phyloP scores from a whole-genome alignment of 2,797 vertebrate species.

The Holocentrus rufus region DNA sequence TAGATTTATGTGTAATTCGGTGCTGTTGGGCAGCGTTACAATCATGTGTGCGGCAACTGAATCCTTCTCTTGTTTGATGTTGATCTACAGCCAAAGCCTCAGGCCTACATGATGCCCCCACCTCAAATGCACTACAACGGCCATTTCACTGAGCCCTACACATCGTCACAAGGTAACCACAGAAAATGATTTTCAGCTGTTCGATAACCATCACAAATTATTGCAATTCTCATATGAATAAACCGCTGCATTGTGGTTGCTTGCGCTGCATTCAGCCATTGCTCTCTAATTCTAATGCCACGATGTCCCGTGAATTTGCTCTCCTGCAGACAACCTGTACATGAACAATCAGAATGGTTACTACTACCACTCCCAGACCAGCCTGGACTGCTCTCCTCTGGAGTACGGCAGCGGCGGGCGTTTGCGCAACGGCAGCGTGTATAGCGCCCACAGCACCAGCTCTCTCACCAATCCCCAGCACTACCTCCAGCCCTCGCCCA shows the following conservation, averaged over 20 bases:
- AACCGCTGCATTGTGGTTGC: neutral
- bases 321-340: constrained; percentile 92
- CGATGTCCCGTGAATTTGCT: constrained; percentile 1
- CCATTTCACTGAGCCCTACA: constrained; percentile 93
- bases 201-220: neutral
- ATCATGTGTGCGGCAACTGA: constrained; percentile 46
- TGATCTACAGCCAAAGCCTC: constrained; percentile 89
- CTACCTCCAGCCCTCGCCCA: constrained; percentile 93
- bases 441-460: constrained; percentile 97
- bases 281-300: neutral
- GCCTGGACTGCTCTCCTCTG: constrained; percentile 90
- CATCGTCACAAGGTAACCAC: constrained; percentile 92
- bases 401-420: constrained; percentile 86
- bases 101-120: constrained; percentile 92
- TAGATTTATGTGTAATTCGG: constrained; percentile 16
- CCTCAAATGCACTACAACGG: constrained; percentile 96
- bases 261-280: neutral
- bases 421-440: constrained; percentile 95
- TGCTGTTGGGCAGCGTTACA: constrained; percentile 14
- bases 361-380: constrained; percentile 98
- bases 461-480: constrained; percentile 95
- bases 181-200: neutral
- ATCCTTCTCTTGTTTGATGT: constrained; percentile 54
- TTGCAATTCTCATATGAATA: neutral
- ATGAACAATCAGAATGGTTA: constrained; percentile 95